phyloP scores from a whole-genome alignment of 2,888 invertebrate genomes.

The Alloplasta piceator region DNA sequence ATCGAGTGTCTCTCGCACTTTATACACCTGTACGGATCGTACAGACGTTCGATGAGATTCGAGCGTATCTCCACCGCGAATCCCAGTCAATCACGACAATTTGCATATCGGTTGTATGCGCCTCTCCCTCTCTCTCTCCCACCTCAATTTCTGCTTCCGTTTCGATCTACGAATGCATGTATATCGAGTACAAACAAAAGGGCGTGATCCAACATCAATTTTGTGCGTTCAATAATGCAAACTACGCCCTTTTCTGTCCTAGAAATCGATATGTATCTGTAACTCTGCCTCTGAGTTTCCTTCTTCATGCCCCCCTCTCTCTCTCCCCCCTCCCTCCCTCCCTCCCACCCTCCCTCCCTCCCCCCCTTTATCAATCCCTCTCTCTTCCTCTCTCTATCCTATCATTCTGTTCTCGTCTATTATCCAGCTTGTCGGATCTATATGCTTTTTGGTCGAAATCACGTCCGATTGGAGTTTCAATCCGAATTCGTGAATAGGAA shows the following conservation, averaged over 20 bases:
- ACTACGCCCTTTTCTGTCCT: too few relatives aligned
- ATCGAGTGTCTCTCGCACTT: too few relatives aligned
- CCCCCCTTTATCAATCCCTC: constrained; percentile 11
- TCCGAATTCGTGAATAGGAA: constrained; percentile 79
- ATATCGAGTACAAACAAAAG: not conserved
- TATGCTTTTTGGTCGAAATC: constrained; percentile 75
- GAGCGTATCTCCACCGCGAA: constrained; percentile 67
- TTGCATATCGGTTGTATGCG: constrained; percentile 73
- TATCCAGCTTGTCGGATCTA: constrained; percentile 69
- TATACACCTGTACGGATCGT: not conserved
- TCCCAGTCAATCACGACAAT: constrained; percentile 76
- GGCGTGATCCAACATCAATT: too few relatives aligned
- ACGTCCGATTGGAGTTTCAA: constrained; percentile 78
- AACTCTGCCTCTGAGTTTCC: not conserved
- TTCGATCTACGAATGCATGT: not conserved
- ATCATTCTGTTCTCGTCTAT: constrained; percentile 67
- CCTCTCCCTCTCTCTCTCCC: constrained; percentile 4
- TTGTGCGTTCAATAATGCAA: too few relatives aligned
- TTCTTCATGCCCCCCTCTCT: not conserved
- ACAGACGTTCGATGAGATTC: constrained; percentile 52
- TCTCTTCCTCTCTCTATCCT: constrained; percentile 50
- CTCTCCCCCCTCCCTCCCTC: not conserved
- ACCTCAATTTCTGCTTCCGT: constrained; percentile 33
- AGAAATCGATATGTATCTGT: not conserved
- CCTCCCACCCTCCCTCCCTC: not conserved